Evolutionary conservation across 2,888 invertebrate species (phyloP).

Genomic region (Apodemia mormo): DNA sequence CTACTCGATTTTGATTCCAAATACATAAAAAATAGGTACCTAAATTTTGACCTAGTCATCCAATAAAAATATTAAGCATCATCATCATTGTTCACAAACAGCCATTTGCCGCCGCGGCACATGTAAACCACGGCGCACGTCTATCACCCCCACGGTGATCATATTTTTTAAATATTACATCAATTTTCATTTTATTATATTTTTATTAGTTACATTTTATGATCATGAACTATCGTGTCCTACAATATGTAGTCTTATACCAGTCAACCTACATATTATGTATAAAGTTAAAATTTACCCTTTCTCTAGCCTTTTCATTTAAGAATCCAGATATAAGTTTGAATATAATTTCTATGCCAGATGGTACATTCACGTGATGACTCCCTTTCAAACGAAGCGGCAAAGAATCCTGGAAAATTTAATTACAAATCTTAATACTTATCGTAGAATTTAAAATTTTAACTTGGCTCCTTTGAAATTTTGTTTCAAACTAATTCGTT

Average conservation of each 20-base stretch:
- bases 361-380: conserved; percentile 80
- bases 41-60: too few relatives aligned
- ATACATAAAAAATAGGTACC: too few relatives aligned
- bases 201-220: too few relatives aligned
- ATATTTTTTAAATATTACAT: too few relatives aligned
- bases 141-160: too few relatives aligned
- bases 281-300: conserved; percentile 62
- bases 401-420: conserved; percentile 76
- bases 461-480: background rate
- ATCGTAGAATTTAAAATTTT: background rate
- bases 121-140: too few relatives aligned
- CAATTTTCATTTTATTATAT: too few relatives aligned
- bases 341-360: conserved; percentile 80
- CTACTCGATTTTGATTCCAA: too few relatives aligned
- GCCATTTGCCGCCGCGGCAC: too few relatives aligned
- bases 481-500: background rate
- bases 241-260: background rate
- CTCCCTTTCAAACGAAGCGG: conserved; percentile 83
- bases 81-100: too few relatives aligned
- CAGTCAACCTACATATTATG: background rate
- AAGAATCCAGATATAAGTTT: conserved; percentile 79
- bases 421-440: background rate
- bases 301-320: conserved; percentile 80
- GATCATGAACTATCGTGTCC: too few relatives aligned
- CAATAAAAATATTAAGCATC: too few relatives aligned